These are phyloP conservation scores for Sebastes goodei DNA, from an alignment of 2,797 vertebrate species.

Conservation along the genomic window DNA sequence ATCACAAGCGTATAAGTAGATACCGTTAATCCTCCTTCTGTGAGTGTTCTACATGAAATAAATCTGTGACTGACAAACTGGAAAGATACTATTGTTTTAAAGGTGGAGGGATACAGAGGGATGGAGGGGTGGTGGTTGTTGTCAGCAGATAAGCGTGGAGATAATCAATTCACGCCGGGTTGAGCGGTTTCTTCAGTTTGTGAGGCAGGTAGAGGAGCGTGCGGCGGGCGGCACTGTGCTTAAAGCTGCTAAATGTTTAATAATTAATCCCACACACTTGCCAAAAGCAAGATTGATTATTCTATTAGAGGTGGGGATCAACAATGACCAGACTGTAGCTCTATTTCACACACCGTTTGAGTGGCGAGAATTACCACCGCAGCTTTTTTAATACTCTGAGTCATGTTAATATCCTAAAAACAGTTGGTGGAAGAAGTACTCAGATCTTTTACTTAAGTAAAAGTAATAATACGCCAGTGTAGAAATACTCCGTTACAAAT, in stretches of 20 bases:
- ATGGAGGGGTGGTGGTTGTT: slow-evolving; percentile 38
- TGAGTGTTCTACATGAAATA: slow-evolving; percentile 72
- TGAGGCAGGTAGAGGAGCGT: slow-evolving; percentile 42
- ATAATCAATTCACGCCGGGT: slow-evolving; percentile 64
- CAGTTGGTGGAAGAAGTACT: neutral
- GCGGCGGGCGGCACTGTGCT: slow-evolving; percentile 7
- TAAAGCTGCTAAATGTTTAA: slow-evolving; percentile 59
- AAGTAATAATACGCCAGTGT: too few species aligned
- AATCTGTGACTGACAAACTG: slow-evolving; percentile 77
- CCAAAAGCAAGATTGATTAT: slow-evolving; percentile 77
- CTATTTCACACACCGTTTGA: slow-evolving; percentile 74
- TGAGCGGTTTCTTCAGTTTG: slow-evolving; percentile 8
- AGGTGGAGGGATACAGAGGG: slow-evolving; percentile 40
- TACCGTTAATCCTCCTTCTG: slow-evolving; percentile 80
- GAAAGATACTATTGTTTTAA: slow-evolving; percentile 77
- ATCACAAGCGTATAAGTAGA: slow-evolving; percentile 77
- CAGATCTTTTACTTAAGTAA: slow-evolving; percentile 53
- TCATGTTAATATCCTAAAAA: neutral
- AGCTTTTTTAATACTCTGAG: neutral
- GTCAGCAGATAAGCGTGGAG: slow-evolving; percentile 63
- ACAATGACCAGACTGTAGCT: slow-evolving; percentile 68
- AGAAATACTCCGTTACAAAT: too few species aligned
- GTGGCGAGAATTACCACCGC: slow-evolving; percentile 47
- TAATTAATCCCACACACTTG: slow-evolving; percentile 70
- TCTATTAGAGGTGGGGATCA: slow-evolving; percentile 75